Conservation (phyloP, 2,113 vertebrate species). For the Seriola aureovittata region DNA sequence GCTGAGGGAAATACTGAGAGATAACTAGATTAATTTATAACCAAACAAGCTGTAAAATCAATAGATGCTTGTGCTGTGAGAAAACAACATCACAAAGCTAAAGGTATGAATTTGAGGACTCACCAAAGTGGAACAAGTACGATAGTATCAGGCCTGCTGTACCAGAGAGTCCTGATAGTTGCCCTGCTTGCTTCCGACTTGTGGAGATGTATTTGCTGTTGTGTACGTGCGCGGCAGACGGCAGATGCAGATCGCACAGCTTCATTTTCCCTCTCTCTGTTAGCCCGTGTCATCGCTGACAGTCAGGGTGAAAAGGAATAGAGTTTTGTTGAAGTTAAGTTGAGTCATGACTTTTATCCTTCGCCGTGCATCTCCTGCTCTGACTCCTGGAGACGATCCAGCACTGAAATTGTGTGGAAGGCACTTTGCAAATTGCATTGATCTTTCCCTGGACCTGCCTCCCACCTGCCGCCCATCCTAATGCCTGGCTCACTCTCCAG, state of each 20-base stretch:
- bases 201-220: slow-evolving; percentile 5
- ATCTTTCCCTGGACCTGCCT: slow-evolving; percentile 73
- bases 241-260: slow-evolving; percentile 13
- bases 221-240: neutral
- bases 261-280: slow-evolving; percentile 6
- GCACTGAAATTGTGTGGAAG: slow-evolving; percentile 66
- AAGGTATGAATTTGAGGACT: neutral
- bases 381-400: slow-evolving; percentile 60
- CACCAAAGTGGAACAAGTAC: slow-evolving; percentile 11
- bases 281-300: slow-evolving; percentile 27
- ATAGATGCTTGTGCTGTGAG: neutral
- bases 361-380: slow-evolving; percentile 37
- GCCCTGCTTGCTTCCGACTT: slow-evolving; percentile 15
- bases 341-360: slow-evolving; percentile 67
- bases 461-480: slow-evolving; percentile 68
- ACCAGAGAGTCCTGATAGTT: slow-evolving; percentile 25
- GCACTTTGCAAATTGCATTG: slow-evolving; percentile 79
- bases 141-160: slow-evolving; percentile 31
- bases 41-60: slow-evolving; percentile 24
- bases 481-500: slow-evolving; percentile 48
- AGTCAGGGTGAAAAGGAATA: slow-evolving; percentile 32
- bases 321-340: slow-evolving; percentile 67
- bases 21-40: slow-evolving; percentile 21
- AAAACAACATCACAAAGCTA: slow-evolving; percentile 7
- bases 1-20: slow-evolving; percentile 5